Percentiles rank a stretch among this genome's conserved stretches.
Evolutionary conservation across 2,113 vertebrate species (phyloP).

Genomic region (Dicentrarchus labrax): DNA sequence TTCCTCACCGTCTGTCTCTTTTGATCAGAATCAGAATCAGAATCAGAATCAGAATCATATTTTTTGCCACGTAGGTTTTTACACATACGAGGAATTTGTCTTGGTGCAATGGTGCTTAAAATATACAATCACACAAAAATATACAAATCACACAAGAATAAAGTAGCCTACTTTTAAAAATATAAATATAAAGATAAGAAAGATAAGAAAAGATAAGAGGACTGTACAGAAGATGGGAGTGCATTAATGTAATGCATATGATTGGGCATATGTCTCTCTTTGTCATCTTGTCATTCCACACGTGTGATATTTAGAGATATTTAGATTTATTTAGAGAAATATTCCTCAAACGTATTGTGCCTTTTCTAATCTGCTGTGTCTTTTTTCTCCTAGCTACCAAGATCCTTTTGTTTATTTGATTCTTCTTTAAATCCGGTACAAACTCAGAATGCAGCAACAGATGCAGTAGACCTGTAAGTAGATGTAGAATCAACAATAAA

Average conservation of each 20-base stretch:
- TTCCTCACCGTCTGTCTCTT: background rate
- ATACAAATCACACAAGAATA: too few relatives aligned
- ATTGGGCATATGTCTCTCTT: background rate
- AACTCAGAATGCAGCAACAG: background rate
- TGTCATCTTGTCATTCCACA: slow-evolving; percentile 1
- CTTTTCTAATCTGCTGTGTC: background rate
- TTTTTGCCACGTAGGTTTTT: too few relatives aligned
- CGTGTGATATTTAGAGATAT: background rate
- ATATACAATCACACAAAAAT: too few relatives aligned
- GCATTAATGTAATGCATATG: background rate
- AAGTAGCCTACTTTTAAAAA: too few relatives aligned
- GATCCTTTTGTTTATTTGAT: background rate
- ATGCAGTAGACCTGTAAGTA: background rate
- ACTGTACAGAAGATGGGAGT: too few relatives aligned
- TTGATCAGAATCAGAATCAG: too few relatives aligned
- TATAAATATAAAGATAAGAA: too few relatives aligned
- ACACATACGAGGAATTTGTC: too few relatives aligned
- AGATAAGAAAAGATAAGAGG: too few relatives aligned
- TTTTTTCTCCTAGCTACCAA: background rate
- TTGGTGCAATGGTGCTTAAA: too few relatives aligned
- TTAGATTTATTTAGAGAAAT: background rate
- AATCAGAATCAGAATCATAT: too few relatives aligned
- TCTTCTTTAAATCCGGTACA: slow-evolving; percentile 6
- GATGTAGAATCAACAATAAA: slow-evolving; percentile 20
- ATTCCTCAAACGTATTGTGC: background rate